Conservation (phyloP, 2,797 vertebrate genomes). For the Apogon talboti region DNA sequence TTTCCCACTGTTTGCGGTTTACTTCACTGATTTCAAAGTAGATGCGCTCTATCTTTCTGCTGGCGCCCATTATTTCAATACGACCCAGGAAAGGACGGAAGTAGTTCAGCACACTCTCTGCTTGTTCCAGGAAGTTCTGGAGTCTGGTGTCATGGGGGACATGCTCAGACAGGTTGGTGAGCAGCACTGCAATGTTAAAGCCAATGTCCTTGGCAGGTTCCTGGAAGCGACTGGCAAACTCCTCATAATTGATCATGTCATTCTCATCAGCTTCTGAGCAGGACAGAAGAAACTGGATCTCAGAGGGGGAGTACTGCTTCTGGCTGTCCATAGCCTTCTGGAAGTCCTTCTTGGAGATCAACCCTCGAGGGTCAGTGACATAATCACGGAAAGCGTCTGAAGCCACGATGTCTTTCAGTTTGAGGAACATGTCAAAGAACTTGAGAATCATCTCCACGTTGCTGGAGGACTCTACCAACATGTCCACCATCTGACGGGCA, state of each 20-base stretch:
- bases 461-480: slow-evolving; percentile 97
- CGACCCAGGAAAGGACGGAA: slow-evolving; percentile 94
- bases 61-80: slow-evolving; percentile 97
- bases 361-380: slow-evolving; percentile 91
- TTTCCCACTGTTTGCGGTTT: slow-evolving; percentile 96
- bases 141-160: slow-evolving; percentile 93
- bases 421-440: slow-evolving; percentile 99
- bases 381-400: slow-evolving; percentile 96
- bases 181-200: slow-evolving; percentile 95
- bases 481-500: slow-evolving; percentile 98
- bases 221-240: slow-evolving; percentile 93
- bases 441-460: slow-evolving; percentile 99
- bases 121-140: slow-evolving; percentile 90
- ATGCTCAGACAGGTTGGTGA: slow-evolving; percentile 95
- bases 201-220: slow-evolving; percentile 97
- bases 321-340: slow-evolving; percentile 99
- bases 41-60: slow-evolving; percentile 94
- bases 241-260: slow-evolving; percentile 95
- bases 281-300: slow-evolving; percentile 96
- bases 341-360: slow-evolving; percentile 98
- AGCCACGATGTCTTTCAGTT: slow-evolving; percentile 95
- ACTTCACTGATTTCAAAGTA: slow-evolving; percentile 98
- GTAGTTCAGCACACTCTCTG: slow-evolving; percentile 93
- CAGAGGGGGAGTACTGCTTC: slow-evolving; percentile 91
- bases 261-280: slow-evolving; percentile 97